Percentiles rank a stretch among this genome's conserved stretches.
Evolutionary conservation across 2,113 vertebrate species (phyloP).

Genomic region (Calyptommatus sinebrachiatus): DNA sequence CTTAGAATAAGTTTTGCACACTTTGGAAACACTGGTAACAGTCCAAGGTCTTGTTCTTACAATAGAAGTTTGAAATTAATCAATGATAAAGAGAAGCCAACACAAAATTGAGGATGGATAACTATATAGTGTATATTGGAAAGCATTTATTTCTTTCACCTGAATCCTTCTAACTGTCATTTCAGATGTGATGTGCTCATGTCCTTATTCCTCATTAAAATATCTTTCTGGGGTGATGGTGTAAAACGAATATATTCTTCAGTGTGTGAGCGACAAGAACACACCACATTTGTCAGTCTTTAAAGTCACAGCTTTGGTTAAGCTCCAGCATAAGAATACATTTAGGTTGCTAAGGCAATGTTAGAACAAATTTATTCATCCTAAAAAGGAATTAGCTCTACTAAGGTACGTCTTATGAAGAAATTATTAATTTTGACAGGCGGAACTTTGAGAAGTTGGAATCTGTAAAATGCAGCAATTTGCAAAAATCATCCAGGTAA

Average conservation of each 20-base stretch:
- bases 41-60: neutral
- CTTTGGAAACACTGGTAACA: neutral
- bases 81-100: neutral
- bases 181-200: neutral
- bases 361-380: constrained; percentile 13
- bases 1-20: neutral
- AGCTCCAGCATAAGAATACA: neutral
- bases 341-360: constrained; percentile 28
- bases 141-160: neutral
- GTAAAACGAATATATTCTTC: constrained; percentile 16
- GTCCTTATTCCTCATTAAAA: constrained; percentile 11
- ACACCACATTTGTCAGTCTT: constrained; percentile 26
- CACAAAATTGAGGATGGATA: neutral
- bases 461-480: constrained; percentile 1
- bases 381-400: constrained; percentile 29
- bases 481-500: neutral
- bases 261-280: constrained; percentile 1
- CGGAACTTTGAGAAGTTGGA: neutral
- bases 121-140: neutral
- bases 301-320: constrained; percentile 27
- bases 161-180: neutral
- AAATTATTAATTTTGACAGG: constrained; percentile 34
- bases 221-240: neutral
- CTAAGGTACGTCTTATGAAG: constrained; percentile 22
- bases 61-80: neutral